A percentile compares a stretch with the other conserved stretches of the same genome.
Evolutionary conservation across 2,113 vertebrate species (phyloP).

Genomic region (Enhydra lutris): DNA sequence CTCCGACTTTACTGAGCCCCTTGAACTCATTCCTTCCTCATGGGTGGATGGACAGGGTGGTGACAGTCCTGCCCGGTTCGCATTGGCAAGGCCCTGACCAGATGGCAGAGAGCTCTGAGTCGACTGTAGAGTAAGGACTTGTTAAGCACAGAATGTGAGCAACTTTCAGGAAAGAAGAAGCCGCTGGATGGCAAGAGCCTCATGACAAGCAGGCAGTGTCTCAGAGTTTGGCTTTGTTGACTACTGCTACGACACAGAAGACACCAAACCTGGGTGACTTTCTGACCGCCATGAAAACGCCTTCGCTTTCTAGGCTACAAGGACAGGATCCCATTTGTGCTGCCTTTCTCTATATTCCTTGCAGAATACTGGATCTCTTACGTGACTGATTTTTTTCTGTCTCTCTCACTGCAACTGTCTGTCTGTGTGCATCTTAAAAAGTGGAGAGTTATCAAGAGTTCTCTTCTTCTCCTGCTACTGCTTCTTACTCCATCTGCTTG

Average conservation of each 20-base stretch:
- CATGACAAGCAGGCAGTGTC: background rate
- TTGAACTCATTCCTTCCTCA: background rate
- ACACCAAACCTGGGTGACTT: background rate
- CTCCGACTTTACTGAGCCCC: background rate
- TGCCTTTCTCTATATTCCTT: background rate
- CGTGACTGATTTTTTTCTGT: background rate
- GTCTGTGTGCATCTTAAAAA: background rate
- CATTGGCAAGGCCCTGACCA: background rate
- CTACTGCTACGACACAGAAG: background rate
- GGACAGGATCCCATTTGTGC: no score
- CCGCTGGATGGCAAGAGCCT: background rate
- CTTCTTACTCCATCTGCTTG: background rate
- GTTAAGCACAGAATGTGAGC: background rate
- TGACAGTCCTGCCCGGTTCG: background rate
- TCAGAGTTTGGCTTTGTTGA: background rate
- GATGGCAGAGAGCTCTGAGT: background rate
- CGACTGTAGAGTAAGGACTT: background rate
- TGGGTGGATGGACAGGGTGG: background rate
- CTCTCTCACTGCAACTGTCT: background rate
- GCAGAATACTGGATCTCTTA: background rate
- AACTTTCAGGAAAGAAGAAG: constrained; percentile 45
- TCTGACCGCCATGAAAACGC: background rate
- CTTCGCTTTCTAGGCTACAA: background rate
- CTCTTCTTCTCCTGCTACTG: background rate
- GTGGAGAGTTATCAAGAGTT: background rate